Conservation (phyloP, 2,113 vertebrate species). For the Chrysochloris asiatica region DNA sequence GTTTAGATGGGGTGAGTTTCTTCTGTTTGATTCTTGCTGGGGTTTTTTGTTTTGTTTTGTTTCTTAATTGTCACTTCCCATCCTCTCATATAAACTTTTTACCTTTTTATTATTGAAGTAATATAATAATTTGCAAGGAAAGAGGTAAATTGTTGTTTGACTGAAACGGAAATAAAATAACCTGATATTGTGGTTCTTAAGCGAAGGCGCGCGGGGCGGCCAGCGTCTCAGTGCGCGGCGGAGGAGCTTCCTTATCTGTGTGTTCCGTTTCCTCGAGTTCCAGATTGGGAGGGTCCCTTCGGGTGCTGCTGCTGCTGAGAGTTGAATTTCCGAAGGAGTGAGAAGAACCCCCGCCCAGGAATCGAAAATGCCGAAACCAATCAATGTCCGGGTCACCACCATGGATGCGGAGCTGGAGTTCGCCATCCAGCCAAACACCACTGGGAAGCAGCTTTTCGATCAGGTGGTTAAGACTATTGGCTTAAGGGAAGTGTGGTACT, state of each 20-base stretch:
- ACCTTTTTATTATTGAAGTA: slow-evolving; percentile 24
- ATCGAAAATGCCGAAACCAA: too few species aligned
- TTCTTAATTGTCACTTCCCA: neutral
- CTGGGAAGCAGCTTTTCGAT: too few species aligned
- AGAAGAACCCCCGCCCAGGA: too few species aligned
- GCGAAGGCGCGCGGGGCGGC: slow-evolving; percentile 56
- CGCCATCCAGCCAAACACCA: too few species aligned
- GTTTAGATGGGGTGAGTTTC: too few species aligned
- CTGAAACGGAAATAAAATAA: slow-evolving; percentile 53
- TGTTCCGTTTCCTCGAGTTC: neutral
- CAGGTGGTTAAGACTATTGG: slow-evolving; percentile 99
- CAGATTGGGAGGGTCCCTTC: neutral
- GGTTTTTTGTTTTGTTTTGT: slow-evolving; percentile 32
- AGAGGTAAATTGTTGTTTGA: slow-evolving; percentile 43
- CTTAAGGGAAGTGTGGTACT: slow-evolving; percentile 99
- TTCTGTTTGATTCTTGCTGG: slow-evolving; percentile 17
- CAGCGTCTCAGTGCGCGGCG: neutral
- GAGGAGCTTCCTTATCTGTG: neutral
- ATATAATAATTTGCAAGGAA: slow-evolving; percentile 54
- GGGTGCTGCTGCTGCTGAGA: neutral
- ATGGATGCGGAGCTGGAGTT: too few species aligned
- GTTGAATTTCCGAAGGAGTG: too few species aligned
- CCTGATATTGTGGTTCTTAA: slow-evolving; percentile 77
- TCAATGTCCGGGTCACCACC: too few species aligned
- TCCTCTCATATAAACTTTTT: slow-evolving; percentile 29